A percentile compares a stretch with the other conserved stretches of the same genome.
These are phyloP conservation scores for Tenthredo scrophulariae DNA, from an alignment of 2,888 invertebrate species.

Conservation along the genomic window DNA sequence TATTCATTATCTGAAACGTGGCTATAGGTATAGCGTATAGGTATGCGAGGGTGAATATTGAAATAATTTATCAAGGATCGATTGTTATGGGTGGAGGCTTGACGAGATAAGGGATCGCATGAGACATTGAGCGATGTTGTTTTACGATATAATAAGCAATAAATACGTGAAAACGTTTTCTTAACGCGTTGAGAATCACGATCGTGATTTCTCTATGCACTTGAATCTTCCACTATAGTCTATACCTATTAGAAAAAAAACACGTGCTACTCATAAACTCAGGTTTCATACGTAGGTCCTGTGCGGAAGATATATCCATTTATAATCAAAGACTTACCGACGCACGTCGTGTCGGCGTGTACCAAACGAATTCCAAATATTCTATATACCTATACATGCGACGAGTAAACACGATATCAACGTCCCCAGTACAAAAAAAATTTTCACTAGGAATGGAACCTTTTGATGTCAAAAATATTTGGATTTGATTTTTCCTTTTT, in stretches of 20 bases:
- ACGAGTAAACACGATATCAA: neutral
- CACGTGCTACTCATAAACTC: constrained; percentile 32
- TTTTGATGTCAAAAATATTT: neutral
- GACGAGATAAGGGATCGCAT: constrained; percentile 2
- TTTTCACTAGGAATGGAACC: neutral
- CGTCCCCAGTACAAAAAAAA: neutral
- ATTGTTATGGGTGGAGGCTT: neutral
- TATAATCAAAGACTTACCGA: neutral
- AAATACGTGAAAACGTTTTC: neutral
- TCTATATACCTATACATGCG: neutral
- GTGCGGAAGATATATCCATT: neutral
- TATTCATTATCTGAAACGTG: neutral
- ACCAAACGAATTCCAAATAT: constrained; percentile 11
- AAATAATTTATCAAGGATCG: neutral
- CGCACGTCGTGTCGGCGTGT: neutral
- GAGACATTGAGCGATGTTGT: constrained; percentile 33
- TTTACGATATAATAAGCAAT: neutral
- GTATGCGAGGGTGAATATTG: neutral
- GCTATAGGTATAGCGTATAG: no score
- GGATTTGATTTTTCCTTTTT: neutral
- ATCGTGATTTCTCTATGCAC: neutral
- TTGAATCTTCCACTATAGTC: neutral
- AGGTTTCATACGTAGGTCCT: neutral
- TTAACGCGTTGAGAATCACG: constrained; percentile 29
- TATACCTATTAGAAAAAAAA: neutral